Evolutionary conservation across 2,888 invertebrate species (phyloP).

Genomic region (Rhodophaea formosa): DNA sequence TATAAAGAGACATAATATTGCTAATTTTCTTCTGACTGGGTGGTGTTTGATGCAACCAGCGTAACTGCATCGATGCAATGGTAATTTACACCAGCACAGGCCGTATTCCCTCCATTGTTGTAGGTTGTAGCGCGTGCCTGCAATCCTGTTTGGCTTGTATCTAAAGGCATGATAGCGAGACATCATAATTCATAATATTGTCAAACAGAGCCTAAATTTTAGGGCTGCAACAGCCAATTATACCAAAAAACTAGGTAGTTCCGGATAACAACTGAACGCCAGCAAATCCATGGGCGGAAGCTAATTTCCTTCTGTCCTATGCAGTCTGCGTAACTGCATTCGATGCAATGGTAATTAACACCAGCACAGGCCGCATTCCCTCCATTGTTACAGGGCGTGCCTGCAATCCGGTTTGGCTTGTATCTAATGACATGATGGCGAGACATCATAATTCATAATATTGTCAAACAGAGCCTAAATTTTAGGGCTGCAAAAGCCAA

Average conservation of each 20-base stretch:
- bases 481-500: no score
- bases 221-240: no score
- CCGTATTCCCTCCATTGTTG: slow-evolving; percentile 7
- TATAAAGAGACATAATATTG: no score
- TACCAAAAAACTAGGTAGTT: no score
- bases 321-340: background rate
- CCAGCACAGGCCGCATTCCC: slow-evolving; percentile 4
- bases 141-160: slow-evolving; percentile 1
- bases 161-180: background rate
- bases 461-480: no score
- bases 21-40: background rate
- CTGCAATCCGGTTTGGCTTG: background rate
- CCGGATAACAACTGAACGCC: background rate
- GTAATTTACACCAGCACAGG: slow-evolving; percentile 9
- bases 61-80: slow-evolving; percentile 1
- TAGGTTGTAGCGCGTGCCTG: slow-evolving; percentile 1
- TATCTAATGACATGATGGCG: background rate
- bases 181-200: no score
- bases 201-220: no score
- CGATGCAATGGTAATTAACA: slow-evolving; percentile 13
- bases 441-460: no score
- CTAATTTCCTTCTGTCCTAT: slow-evolving; percentile 4
- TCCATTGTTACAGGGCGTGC: slow-evolving; percentile 9
- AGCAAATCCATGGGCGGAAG: slow-evolving; percentile 6
- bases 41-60: background rate